Evolutionary conservation across 2,888 invertebrate genomes (phyloP).

Genomic region (Micropterix aruncella): DNA sequence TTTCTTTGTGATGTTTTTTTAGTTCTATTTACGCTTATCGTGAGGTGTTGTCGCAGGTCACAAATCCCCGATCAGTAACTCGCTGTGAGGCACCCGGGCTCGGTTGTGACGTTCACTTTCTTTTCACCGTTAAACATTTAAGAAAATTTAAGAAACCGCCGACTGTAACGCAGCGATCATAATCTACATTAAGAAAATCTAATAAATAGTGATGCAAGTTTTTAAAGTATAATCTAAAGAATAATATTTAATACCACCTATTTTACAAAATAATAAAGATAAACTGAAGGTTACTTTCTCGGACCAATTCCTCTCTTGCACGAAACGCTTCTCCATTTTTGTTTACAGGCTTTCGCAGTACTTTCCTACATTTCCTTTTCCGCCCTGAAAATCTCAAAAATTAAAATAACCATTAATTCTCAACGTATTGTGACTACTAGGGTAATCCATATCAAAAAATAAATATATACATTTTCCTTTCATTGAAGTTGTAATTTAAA

Average conservation of each 20-base stretch:
- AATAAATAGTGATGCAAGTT: neutral
- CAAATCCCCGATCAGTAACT: too few species aligned
- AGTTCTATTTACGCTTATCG: too few species aligned
- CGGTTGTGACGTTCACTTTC: neutral
- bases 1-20: neutral
- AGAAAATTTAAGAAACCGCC: too few species aligned
- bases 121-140: neutral
- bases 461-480: neutral
- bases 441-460: neutral
- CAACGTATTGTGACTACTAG: neutral
- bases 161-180: too few species aligned
- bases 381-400: neutral
- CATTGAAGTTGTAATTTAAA: neutral
- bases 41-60: too few species aligned
- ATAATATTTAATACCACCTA: neutral
- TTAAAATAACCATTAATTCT: neutral
- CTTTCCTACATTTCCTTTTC: too few species aligned
- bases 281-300: too few species aligned
- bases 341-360: too few species aligned
- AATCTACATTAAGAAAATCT: neutral
- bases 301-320: too few species aligned
- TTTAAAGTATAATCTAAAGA: neutral
- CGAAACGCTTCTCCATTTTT: too few species aligned
- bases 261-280: too few species aligned
- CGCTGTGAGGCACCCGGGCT: neutral